These are phyloP conservation scores for Tricholaema leucomelas DNA, from an alignment of 2,113 vertebrate species.

Conservation along the genomic window DNA sequence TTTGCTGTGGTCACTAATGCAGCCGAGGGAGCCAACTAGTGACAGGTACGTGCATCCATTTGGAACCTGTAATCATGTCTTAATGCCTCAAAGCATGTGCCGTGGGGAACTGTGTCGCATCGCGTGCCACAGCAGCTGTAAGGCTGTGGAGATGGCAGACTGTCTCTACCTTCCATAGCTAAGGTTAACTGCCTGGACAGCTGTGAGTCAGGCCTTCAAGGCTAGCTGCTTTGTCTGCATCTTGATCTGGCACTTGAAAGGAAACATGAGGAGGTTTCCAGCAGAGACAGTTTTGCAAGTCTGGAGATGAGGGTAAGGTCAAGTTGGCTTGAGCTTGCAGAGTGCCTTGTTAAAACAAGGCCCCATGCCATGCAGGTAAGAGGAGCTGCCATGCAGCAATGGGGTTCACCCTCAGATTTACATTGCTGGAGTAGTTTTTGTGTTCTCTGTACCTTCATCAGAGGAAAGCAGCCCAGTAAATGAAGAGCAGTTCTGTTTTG, in stretches of 20 bases:
- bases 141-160: not conserved
- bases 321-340: slow-evolving; percentile 29
- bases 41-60: not conserved
- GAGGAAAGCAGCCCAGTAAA: not conserved
- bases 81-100: not conserved
- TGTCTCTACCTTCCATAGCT: not conserved
- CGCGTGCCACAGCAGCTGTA: not conserved
- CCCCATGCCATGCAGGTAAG: not conserved
- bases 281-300: slow-evolving; percentile 50
- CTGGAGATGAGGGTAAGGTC: slow-evolving; percentile 50
- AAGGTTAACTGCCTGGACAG: slow-evolving; percentile 52
- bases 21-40: not conserved
- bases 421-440: not conserved
- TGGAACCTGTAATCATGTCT: not conserved
- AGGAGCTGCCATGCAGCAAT: not conserved
- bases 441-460: not conserved
- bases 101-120: not conserved
- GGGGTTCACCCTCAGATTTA: not conserved
- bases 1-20: not conserved
- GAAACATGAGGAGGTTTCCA: slow-evolving; percentile 33
- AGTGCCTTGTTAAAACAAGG: slow-evolving; percentile 12
- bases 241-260: slow-evolving; percentile 56
- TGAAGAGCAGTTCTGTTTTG: not conserved
- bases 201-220: slow-evolving; percentile 23
- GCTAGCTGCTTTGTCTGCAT: slow-evolving; percentile 39